These are phyloP conservation scores for Mystacides longicornis DNA, from an alignment of 2,888 invertebrate species.

Conservation along the genomic window DNA sequence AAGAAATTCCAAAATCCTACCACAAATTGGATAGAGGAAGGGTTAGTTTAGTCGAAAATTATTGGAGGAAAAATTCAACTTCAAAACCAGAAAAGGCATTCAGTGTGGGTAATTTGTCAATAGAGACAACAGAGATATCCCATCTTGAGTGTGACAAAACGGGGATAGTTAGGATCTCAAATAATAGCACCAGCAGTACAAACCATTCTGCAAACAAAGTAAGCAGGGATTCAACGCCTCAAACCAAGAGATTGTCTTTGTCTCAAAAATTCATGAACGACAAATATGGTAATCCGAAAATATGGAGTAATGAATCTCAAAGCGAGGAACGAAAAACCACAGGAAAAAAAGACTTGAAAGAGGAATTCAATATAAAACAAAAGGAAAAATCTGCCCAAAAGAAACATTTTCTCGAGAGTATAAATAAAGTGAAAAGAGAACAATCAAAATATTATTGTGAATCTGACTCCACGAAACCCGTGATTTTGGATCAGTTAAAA, in stretches of 20 bases:
- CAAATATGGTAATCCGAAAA: constrained; percentile 46
- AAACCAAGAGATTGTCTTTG: constrained; percentile 31
- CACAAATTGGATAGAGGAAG: constrained; percentile 36
- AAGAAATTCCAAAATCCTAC: constrained; percentile 37
- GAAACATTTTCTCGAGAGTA: constrained; percentile 19
- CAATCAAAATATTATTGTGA: constrained; percentile 23
- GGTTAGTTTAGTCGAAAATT: constrained; percentile 43
- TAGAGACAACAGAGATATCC: constrained; percentile 42
- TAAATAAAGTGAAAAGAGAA: constrained; percentile 21
- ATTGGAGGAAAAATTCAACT: constrained; percentile 38
- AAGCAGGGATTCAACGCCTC: background rate
- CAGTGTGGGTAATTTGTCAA: constrained; percentile 36
- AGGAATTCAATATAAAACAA: constrained; percentile 18
- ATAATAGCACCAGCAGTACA: constrained; percentile 32
- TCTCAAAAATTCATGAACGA: constrained; percentile 50
- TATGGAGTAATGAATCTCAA: constrained; percentile 33
- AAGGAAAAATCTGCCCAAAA: constrained; percentile 19
- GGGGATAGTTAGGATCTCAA: constrained; percentile 40
- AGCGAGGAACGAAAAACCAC: background rate
- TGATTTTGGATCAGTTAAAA: constrained; percentile 35
- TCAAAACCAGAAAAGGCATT: constrained; percentile 41
- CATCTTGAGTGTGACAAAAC: constrained; percentile 49
- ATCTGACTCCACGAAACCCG: constrained; percentile 22
- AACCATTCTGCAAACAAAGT: constrained; percentile 25
- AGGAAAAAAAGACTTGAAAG: constrained; percentile 5